A percentile compares a stretch with the other conserved stretches of the same genome.
phyloP scores from a whole-genome alignment of 2,113 vertebrate genomes.

The Pygoscelis antarcticus region DNA sequence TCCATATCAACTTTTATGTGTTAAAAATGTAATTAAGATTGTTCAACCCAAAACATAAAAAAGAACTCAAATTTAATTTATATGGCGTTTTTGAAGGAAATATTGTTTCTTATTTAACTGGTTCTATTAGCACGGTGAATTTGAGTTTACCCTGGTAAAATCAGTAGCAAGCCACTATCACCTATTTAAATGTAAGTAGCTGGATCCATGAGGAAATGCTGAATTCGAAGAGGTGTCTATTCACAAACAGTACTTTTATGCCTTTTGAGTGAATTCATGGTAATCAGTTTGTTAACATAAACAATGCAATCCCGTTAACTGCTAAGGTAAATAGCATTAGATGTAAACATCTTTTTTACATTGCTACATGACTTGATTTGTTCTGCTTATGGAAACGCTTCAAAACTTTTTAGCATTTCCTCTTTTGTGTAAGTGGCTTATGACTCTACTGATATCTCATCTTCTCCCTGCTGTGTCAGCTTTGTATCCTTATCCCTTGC shows the following conservation, averaged over 20 bases:
- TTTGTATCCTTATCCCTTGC: background rate
- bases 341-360: conserved; percentile 32
- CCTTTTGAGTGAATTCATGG: conserved; percentile 17
- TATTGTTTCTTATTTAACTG: background rate
- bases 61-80: background rate
- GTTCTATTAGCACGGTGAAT: background rate
- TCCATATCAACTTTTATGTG: conserved; percentile 51
- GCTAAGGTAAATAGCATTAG: conserved; percentile 32
- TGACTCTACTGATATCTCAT: background rate
- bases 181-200: conserved; percentile 11
- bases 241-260: background rate
- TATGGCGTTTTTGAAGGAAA: conserved; percentile 30
- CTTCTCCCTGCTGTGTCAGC: background rate
- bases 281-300: conserved; percentile 26
- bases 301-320: background rate
- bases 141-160: background rate
- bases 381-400: conserved; percentile 24
- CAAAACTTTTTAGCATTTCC: background rate
- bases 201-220: background rate
- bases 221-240: background rate
- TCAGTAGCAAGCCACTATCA: background rate
- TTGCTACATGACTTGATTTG: conserved; percentile 9
- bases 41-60: conserved; percentile 6
- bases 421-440: background rate
- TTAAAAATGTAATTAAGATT: conserved; percentile 40